These are phyloP conservation scores for Corvus moneduloides DNA, from an alignment of 2,113 vertebrate species.

Conservation along the genomic window DNA sequence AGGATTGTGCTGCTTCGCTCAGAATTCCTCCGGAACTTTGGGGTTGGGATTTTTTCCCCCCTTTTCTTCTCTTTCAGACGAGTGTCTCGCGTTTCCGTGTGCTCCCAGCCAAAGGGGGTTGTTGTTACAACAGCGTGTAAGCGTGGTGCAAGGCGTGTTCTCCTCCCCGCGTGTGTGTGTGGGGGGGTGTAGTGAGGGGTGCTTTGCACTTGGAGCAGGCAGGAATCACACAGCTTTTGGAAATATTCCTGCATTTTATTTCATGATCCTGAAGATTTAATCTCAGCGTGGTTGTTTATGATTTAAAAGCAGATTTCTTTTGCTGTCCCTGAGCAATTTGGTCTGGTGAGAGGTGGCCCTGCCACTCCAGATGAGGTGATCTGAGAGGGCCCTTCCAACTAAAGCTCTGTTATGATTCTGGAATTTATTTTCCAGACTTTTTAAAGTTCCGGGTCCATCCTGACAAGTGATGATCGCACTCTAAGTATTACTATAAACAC, in stretches of 20 bases:
- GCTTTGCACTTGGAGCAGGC: neutral
- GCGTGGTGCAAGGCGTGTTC: neutral
- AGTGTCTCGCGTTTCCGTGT: neutral
- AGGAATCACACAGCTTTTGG: neutral
- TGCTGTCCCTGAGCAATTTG: neutral
- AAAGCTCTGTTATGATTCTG: neutral
- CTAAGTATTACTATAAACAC: neutral
- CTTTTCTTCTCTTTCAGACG: neutral
- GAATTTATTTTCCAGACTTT: neutral
- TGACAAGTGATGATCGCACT: neutral
- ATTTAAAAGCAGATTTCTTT: neutral
- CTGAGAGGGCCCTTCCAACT: neutral
- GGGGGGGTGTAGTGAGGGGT: neutral
- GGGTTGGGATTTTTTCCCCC: neutral
- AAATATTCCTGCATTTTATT: neutral
- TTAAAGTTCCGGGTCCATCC: neutral
- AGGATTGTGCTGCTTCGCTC: neutral
- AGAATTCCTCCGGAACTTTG: neutral
- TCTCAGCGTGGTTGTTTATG: accelerated
- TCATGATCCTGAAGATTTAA: neutral
- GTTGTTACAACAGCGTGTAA: neutral
- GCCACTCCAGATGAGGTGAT: neutral
- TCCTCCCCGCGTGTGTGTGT: neutral
- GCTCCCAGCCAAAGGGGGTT: accelerated
- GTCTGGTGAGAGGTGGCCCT: neutral